Evolutionary conservation across 1,140 invertebrate genomes (phyloP).

Genomic region (Melitaea cinxia): DNA sequence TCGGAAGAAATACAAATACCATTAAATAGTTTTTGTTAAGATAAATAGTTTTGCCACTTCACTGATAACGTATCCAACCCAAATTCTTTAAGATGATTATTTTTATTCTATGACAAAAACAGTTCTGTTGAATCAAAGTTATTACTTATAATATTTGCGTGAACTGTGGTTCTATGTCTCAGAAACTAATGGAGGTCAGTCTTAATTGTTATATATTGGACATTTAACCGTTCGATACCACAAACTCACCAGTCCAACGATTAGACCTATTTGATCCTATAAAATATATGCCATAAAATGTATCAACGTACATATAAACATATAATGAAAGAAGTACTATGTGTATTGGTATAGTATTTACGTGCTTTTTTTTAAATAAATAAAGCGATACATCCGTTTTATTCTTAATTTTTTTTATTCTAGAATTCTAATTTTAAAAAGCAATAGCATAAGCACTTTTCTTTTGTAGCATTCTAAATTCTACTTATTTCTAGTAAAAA

Average conservation of each 20-base stretch:
- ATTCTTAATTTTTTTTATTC: no score
- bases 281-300: not conserved
- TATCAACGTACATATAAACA: not conserved
- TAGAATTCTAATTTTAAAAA: no score
- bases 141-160: not conserved
- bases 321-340: not conserved
- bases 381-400: not conserved
- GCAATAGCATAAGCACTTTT: no score
- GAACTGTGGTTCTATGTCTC: constrained; percentile 1
- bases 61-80: constrained; percentile 9
- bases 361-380: not conserved
- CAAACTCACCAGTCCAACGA: not conserved
- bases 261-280: not conserved
- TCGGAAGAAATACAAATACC: no score
- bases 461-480: no score
- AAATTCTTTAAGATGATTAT: not conserved
- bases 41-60: not conserved
- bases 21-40: no score
- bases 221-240: not conserved
- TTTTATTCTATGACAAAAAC: not conserved
- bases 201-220: not conserved
- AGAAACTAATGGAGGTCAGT: not conserved
- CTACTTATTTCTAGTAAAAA: no score
- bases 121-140: not conserved
- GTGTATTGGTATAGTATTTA: not conserved